Evolutionary conservation across 2,113 vertebrate species (phyloP), one percentile per base, ranked within the genome.

Genomic region (Delphinapterus leucas): DNA sequence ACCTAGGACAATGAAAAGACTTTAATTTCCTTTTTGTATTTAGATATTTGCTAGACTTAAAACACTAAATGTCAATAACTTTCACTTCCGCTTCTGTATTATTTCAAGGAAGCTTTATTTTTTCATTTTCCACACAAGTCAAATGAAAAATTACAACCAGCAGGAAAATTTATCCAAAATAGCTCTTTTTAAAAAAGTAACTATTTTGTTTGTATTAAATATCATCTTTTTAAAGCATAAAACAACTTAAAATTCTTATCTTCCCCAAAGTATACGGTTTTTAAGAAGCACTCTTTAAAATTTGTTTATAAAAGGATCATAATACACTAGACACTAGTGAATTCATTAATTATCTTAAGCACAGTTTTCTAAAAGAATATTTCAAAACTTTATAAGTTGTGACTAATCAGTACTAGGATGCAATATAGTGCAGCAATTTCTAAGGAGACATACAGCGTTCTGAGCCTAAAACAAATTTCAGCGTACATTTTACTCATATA

Each of bases 11-110:
- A 88, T 85, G 73, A 93, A 92, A 88, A 88, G 33, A 70, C 11
- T 67, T 92, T 84, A 79, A 21, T 90, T 92, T 92, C 38, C n/a
- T 82, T 93, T 94, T 83, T 90, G 8, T 86, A 87, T 63, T 92
- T 77, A 94, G 44, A 85, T 77, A 31, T 86, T 88, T 71, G 85
- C 53, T 85, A 86, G 20, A 92, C 20, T 94, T 95, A 84, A 97
- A 97, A 97, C 25, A 94, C 67, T 83, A 93, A 92, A 92, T 41
- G 60, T 90, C 71, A 88, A 58, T 86, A 88, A 83, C 82, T 96
- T 96, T 97, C 84, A 95, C 77, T 96, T 97, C 83, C 36, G 33
- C 63, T 84, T 97, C 47, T 77, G 38, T n/a, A 90, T 85, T 96
- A 95, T 95, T 95, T 98, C 67, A 97, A 90, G 47, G 28, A 87